Base-by-base conservation (phyloP, 2,113 vertebrate genomes). In the Rhizomys pruinosus region DNA sequence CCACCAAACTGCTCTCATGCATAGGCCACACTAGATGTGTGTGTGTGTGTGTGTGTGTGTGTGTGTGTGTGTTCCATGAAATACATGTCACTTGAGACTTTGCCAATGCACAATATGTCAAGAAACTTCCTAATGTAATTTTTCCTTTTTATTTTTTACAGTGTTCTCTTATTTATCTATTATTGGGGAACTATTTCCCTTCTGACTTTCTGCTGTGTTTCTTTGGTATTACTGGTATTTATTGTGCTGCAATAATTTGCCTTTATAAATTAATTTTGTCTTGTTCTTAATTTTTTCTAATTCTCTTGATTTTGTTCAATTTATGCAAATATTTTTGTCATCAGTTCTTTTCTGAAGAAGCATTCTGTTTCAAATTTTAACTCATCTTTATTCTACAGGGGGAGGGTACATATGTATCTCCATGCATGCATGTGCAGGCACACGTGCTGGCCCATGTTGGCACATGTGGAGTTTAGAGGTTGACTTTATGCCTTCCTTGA, bases 231-330 rank as follows among this genome's bases (percentile, higher is more conserved):
- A 94, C 20, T 96, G 29, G 63, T 90, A 84, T 84, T 94, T 90
- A 93, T 20, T 96, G 23, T 95, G 73, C 63, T 87, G 42, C 13
- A 73, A 95, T 93, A 55, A 84, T 97, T 16, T 90, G 16, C 91
- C 87, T 92, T 93, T 88, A 90, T 90, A 91, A 95, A 85, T 93
- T 84, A 95, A 87, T 73, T 95, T 81, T 92, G 25, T 81, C 68
- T 71, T 95, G 37, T 29, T 91, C 66, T 92, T 79, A 61, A 81
- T 86, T 84, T 92, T 77, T 93, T 86, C 78, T 55, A 76, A 39
- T 87, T 34, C 34, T 92, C 5, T 89, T 95, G 32, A 69, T 55
- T 87, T 92, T 52, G 73, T 95, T 81, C 27, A 93, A 59, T 9
- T 74, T 90, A 57, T 42, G 64, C 32, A 69, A 92, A 89, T 39